These are phyloP conservation scores for Trichosurus vulpecula DNA, from an alignment of 2,797 vertebrate species.

Conservation along the genomic window DNA sequence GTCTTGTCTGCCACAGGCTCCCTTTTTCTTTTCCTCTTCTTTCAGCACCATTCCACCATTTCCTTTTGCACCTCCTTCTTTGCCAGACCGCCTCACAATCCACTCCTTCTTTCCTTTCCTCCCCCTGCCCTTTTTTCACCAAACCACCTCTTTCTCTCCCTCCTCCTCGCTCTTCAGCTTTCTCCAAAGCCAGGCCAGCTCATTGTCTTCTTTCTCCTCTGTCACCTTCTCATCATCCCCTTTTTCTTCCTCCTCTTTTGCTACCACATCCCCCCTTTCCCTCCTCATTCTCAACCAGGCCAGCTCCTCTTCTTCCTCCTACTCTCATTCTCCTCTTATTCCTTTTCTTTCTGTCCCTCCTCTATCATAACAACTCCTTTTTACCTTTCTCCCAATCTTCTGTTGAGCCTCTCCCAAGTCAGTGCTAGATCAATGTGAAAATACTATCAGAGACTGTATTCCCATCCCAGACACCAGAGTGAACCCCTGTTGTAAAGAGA, in stretches of 20 bases:
- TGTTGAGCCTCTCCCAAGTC: not conserved
- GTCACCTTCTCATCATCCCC: not conserved
- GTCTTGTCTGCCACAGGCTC: not conserved
- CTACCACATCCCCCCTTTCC: not conserved
- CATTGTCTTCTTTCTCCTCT: not conserved
- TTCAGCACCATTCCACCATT: not conserved
- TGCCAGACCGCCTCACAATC: not conserved
- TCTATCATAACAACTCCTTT: not conserved
- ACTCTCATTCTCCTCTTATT: not conserved
- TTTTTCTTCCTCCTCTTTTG: not conserved
- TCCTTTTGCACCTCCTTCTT: not conserved
- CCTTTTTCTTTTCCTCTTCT: not conserved
- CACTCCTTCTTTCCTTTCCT: not conserved
- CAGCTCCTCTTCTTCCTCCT: not conserved
- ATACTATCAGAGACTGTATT: conserved; percentile 42
- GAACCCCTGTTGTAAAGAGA: conserved; percentile 61
- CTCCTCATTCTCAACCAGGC: not conserved
- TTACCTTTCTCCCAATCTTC: conserved; percentile 8
- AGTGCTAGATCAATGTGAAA: not conserved
- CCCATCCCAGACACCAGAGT: conserved; percentile 24
- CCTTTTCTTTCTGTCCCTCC: not conserved
- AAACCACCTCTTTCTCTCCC: not conserved
- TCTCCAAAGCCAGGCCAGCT: not conserved
- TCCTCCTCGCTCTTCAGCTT: not conserved
- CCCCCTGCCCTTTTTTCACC: not conserved